Evolutionary conservation across 2,797 vertebrate genomes (phyloP).

Genomic region (Sus cebifrons): DNA sequence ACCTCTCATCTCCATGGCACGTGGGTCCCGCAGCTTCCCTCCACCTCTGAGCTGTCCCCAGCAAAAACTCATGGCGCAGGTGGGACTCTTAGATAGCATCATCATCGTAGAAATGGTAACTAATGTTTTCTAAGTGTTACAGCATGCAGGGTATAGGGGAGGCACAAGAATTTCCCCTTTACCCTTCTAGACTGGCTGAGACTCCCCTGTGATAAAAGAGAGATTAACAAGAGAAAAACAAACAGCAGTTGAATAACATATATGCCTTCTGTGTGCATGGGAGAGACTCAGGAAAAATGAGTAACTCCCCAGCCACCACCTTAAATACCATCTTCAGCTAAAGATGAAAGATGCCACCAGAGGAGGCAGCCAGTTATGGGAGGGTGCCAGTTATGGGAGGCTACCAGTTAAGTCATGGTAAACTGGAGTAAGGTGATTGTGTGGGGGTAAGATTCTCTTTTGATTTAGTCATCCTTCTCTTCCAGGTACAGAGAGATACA

Average conservation of each 20-base stretch:
- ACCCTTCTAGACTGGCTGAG: neutral
- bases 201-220: neutral
- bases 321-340: neutral
- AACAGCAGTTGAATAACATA: neutral
- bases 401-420: neutral
- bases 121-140: neutral
- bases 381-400: neutral
- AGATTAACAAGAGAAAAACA: neutral
- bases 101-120: neutral
- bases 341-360: neutral
- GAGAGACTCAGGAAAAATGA: neutral
- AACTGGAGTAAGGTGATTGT: too few relatives aligned
- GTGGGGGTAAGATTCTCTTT: neutral
- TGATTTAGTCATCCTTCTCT: neutral
- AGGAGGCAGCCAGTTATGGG: neutral
- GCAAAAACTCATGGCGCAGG: fast-evolving
- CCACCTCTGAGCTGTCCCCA: neutral
- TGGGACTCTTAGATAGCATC: neutral
- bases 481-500: neutral
- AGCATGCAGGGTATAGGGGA: neutral
- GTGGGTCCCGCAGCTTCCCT: fast-evolving
- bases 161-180: neutral
- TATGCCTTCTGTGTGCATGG: neutral
- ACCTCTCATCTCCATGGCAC: fast-evolving
- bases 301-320: neutral